Base-by-base conservation (phyloP, 2,797 vertebrate genomes). In the Poeciliopsis gracilis region DNA sequence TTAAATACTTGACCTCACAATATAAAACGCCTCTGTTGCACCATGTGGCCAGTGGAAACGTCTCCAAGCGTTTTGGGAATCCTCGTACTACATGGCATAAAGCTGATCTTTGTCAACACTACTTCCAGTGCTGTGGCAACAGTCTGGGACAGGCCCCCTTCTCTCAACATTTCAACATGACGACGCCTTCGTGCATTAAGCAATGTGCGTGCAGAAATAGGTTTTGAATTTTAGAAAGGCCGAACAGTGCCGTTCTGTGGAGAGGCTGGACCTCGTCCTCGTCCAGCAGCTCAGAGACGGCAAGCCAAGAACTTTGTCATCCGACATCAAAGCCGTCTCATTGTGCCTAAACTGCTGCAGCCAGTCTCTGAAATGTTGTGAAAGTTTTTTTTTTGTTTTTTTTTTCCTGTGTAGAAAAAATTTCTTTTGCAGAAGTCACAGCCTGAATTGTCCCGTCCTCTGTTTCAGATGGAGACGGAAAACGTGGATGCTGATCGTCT, bases 401-500 rank as follows among this genome's bases (percentile, higher is more conserved):
- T 25, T 25, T 16, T 2, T 33, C 1, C 46, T 2, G 33, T 11
- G 1, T 28, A 12, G 8, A 41, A 41, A 11, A 25, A 4, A 67
- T 67, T 28, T 28, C 12, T 46, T 70, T 16, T n/a, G 67, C 41
- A 45, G 43, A 46, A 18, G 41, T 46, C 67, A 13, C 38, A 45
- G 25, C 25, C 66, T 45, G 38, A 57, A 8, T 33, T 43, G 15
- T 80, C 8, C 77, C 49, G 57, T 10, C 85, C 18, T 88, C 73
- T 90, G 75, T 93, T 93, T 85, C 90, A 94, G 93, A 85, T 80
- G 79, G 71, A 30, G 72, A 79, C 4, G 47, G 66, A 85, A 15
- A 53, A 73, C 36, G n/a, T 74, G 70, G 30, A 80, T 25, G 43
- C 45, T 12, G 33, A 82, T 71, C 70, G 36, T 70, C 85, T 82